Evolutionary conservation across 2,797 vertebrate genomes (phyloP).

Genomic region (Sus cebifrons): DNA sequence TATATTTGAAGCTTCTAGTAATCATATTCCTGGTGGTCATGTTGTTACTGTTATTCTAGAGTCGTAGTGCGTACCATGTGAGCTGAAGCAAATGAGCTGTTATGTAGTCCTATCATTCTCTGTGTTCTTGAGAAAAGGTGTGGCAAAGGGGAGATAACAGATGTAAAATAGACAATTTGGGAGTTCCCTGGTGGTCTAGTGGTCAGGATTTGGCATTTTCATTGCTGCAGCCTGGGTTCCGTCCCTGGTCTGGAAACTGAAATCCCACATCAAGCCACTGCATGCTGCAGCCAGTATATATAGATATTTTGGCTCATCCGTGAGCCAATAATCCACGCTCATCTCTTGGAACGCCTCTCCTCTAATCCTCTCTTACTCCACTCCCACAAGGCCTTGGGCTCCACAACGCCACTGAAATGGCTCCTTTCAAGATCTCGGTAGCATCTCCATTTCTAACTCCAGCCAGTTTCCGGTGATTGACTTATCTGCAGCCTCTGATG

Average conservation of each 20-base stretch:
- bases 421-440: background rate
- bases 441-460: background rate
- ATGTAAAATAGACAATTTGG: background rate
- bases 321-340: background rate
- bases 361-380: background rate
- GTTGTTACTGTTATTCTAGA: background rate
- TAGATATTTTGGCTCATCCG: no score
- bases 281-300: no score
- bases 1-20: background rate
- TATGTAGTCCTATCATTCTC: background rate
- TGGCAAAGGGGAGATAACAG: background rate
- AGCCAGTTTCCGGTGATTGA: background rate
- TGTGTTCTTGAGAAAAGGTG: background rate
- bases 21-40: background rate
- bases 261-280: no score
- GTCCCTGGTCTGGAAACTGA: no score
- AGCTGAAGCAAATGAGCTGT: background rate
- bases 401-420: background rate
- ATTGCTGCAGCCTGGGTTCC: no score
- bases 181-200: no score
- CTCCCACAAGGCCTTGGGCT: background rate
- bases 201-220: no score
- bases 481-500: background rate
- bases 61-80: background rate
- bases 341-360: background rate